Percentiles rank a stretch among this genome's conserved stretches.
phyloP scores from a whole-genome alignment of 2,113 vertebrate species.

The Irena cyanogastra region DNA sequence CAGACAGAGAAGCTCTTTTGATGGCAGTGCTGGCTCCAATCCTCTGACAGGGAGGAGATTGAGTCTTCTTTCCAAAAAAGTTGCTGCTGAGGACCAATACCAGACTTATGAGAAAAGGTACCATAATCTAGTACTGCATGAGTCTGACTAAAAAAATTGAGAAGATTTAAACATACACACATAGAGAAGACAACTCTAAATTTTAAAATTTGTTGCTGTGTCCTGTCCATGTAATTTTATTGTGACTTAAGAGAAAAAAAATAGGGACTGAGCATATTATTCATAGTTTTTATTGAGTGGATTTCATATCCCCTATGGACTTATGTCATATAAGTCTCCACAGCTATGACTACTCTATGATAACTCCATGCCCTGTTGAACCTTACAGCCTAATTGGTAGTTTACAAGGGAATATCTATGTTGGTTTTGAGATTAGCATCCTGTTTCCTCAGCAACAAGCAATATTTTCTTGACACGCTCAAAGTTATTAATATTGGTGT shows the following conservation, averaged over 20 bases:
- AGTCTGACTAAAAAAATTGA: neutral
- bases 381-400: conserved; percentile 28
- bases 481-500: neutral
- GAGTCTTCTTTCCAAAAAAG: neutral
- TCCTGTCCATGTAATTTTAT: neutral
- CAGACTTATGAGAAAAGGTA: neutral
- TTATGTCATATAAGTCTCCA: neutral
- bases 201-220: neutral
- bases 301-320: neutral
- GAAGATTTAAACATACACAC: neutral
- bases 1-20: neutral
- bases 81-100: neutral
- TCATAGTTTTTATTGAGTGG: neutral
- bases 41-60: neutral
- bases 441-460: neutral
- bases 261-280: neutral
- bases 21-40: neutral
- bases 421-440: neutral
- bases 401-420: conserved; percentile 10
- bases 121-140: neutral
- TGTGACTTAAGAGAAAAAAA: neutral
- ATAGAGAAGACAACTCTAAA: neutral
- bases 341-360: neutral
- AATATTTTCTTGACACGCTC: neutral
- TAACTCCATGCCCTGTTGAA: neutral